Evolutionary conservation across 2,888 invertebrate species (phyloP).

Genomic region (Drosophila conformis): DNA sequence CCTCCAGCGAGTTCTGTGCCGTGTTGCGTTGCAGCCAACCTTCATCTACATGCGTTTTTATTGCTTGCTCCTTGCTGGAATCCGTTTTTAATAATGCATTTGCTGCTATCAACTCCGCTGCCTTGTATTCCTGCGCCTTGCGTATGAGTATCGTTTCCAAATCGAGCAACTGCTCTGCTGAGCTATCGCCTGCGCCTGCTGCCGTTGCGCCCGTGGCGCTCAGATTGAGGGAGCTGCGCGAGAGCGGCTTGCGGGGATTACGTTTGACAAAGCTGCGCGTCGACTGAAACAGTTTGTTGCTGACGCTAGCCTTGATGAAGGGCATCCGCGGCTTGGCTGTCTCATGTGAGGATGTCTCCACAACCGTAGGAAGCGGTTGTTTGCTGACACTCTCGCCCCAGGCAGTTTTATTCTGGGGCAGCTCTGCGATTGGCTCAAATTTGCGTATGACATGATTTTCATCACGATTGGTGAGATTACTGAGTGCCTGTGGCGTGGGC

Average conservation of each 20-base stretch:
- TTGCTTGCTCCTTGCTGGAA: constrained; percentile 43
- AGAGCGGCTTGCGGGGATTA: constrained; percentile 90
- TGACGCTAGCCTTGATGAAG: constrained; percentile 76
- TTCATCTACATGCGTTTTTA: constrained; percentile 84
- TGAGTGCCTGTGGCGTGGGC: constrained; percentile 48
- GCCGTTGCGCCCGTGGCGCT: neutral
- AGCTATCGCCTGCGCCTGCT: neutral
- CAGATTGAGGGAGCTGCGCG: constrained; percentile 67
- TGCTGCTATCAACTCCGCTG: constrained; percentile 40
- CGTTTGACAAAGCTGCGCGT: constrained; percentile 88
- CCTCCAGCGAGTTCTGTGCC: constrained; percentile 42
- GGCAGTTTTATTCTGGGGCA: constrained; percentile 85
- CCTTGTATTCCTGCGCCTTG: constrained; percentile 79
- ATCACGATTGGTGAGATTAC: constrained; percentile 62
- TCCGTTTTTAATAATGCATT: constrained; percentile 61
- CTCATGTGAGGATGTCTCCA: constrained; percentile 14
- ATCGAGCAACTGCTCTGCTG: constrained; percentile 78
- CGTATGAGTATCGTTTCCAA: constrained; percentile 84
- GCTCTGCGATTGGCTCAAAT: constrained; percentile 78
- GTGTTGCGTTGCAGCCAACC: constrained; percentile 87
- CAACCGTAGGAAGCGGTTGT: constrained; percentile 59
- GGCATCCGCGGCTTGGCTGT: constrained; percentile 24
- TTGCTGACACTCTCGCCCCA: constrained; percentile 84
- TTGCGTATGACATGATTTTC: constrained; percentile 73
- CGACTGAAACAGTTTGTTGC: constrained; percentile 89